phyloP scores from a whole-genome alignment of 2,113 vertebrate genomes.

The Leptodactylus fuscus region DNA sequence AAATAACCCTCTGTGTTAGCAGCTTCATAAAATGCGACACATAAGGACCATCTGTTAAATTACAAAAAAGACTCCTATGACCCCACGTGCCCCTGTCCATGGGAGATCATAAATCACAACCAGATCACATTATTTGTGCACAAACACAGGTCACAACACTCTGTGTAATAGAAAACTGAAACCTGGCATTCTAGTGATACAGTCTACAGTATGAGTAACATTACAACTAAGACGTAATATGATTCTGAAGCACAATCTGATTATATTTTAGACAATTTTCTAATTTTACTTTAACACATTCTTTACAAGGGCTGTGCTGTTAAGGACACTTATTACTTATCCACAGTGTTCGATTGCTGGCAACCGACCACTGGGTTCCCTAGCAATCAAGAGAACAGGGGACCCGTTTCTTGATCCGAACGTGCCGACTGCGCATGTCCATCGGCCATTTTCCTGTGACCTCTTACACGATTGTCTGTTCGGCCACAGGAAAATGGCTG shows the following conservation, averaged over 20 bases:
- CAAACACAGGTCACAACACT: background rate
- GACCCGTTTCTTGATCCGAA: too few species aligned
- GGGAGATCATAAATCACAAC: slow-evolving; percentile 29
- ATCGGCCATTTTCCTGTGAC: too few species aligned
- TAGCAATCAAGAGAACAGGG: too few species aligned
- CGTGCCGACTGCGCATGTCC: too few species aligned
- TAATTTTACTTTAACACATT: too few species aligned
- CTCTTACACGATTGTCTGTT: too few species aligned
- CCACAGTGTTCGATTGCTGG: too few species aligned
- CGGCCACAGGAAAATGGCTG: too few species aligned
- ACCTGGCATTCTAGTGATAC: background rate
- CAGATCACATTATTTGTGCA: background rate
- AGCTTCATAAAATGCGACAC: background rate
- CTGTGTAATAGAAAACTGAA: slow-evolving; percentile 18
- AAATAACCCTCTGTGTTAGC: slow-evolving; percentile 34
- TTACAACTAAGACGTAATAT: background rate
- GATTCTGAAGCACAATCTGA: background rate
- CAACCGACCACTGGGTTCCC: too few species aligned
- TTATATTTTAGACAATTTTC: background rate
- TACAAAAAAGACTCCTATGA: slow-evolving; percentile 1
- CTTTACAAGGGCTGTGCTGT: too few species aligned
- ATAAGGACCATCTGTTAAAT: slow-evolving; percentile 9
- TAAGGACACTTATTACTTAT: too few species aligned
- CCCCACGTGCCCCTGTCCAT: slow-evolving; percentile 22
- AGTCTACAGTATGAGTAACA: background rate